These are phyloP conservation scores for Thomomys bottae DNA, from an alignment of 2,113 vertebrate genomes.

Conservation along the genomic window DNA sequence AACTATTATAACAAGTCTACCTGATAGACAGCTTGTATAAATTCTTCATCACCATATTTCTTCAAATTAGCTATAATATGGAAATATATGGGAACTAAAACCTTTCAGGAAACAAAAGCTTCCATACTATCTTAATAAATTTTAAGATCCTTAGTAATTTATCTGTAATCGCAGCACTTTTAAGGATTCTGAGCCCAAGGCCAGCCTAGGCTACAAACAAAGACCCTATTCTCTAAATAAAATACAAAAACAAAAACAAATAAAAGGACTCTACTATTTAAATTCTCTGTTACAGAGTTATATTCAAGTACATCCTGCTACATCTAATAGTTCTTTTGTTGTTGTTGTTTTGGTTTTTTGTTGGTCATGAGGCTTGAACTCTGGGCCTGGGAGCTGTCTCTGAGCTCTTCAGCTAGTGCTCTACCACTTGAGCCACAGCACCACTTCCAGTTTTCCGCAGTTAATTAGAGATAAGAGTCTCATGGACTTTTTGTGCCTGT, in stretches of 20 bases:
- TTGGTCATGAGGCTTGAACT: no score
- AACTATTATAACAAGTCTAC: background rate
- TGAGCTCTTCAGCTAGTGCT: no score
- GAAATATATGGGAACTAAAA: background rate
- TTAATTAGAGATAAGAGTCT: no score
- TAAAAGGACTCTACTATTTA: no score
- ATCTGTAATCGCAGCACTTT: background rate
- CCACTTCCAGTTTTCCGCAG: no score
- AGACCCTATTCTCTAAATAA: no score
- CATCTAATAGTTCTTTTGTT: background rate
- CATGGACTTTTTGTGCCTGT: no score
- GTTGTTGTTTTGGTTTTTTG: no score
- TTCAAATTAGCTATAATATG: background rate
- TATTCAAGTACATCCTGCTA: slow-evolving; percentile 12
- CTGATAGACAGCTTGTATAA: background rate
- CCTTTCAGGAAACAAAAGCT: background rate
- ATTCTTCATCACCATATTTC: background rate
- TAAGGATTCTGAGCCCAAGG: background rate
- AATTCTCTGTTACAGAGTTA: background rate
- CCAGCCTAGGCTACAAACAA: background rate
- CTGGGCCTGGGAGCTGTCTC: no score
- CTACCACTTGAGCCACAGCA: no score
- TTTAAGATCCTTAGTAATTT: background rate
- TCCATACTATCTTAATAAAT: background rate
- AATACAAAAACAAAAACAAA: no score